phyloP scores from a whole-genome alignment of 2,797 vertebrate genomes.

The Novumbra hubbsi region DNA sequence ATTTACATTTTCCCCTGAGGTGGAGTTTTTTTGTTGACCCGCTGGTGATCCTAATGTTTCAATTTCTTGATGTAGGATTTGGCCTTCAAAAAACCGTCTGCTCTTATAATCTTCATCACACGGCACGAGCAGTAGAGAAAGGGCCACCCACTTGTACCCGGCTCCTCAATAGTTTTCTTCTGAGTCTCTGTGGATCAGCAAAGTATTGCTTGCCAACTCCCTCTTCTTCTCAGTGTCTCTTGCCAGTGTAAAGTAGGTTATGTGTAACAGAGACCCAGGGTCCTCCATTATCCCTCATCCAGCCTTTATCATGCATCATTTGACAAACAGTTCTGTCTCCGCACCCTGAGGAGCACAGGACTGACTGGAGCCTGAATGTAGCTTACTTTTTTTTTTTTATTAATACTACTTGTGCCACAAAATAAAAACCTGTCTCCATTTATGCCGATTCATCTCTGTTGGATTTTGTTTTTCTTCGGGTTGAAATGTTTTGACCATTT shows the following conservation, averaged over 20 bases:
- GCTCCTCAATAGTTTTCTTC: too few relatives aligned
- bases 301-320: not conserved
- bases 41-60: too few relatives aligned
- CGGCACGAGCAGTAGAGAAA: too few relatives aligned
- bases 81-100: too few relatives aligned
- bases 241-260: slow-evolving; percentile 51
- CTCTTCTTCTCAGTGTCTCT: slow-evolving; percentile 5
- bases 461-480: not conserved
- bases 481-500: slow-evolving; percentile 24
- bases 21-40: too few relatives aligned
- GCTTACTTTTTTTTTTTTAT: slow-evolving; percentile 19
- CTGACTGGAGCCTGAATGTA: not conserved
- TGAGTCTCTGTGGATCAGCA: too few relatives aligned
- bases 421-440: not conserved
- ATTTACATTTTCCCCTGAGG: too few relatives aligned
- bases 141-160: too few relatives aligned
- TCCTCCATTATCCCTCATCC: not conserved
- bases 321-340: not conserved
- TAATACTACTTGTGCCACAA: not conserved
- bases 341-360: not conserved
- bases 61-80: too few relatives aligned
- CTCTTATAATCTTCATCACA: too few relatives aligned
- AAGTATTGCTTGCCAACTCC: not conserved
- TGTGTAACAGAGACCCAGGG: slow-evolving; percentile 15
- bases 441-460: slow-evolving; percentile 6